Conservation (phyloP, 1,140 invertebrate species). For the Mya arenaria region DNA sequence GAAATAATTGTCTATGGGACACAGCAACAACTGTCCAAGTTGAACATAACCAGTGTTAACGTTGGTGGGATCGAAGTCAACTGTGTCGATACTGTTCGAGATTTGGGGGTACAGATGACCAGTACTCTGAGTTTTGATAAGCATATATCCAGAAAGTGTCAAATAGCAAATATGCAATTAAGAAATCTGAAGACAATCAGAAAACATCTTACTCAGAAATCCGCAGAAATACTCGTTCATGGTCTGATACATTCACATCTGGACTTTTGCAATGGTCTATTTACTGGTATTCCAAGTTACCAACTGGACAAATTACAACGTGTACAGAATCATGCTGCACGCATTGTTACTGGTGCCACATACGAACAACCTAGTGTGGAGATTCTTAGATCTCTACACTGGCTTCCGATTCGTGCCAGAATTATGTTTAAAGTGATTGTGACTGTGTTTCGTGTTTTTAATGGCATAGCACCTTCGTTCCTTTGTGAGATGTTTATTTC, state of each 20-base stretch:
- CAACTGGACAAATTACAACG: not conserved
- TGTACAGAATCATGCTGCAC: constrained; percentile 7
- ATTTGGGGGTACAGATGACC: constrained; percentile 8
- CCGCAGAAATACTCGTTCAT: not conserved
- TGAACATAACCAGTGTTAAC: not conserved
- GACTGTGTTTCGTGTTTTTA: no score
- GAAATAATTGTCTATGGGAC: not conserved
- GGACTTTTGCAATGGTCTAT: not conserved
- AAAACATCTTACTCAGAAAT: not conserved
- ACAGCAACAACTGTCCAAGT: not conserved
- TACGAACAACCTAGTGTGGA: not conserved
- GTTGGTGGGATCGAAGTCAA: not conserved
- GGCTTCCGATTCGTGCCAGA: not conserved
- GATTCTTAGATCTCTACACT: not conserved
- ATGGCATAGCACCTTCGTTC: no score
- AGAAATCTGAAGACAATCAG: constrained; percentile 1
- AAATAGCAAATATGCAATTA: not conserved
- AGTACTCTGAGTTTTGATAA: constrained; percentile 3
- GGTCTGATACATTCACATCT: not conserved
- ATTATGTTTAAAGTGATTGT: not conserved
- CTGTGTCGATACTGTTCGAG: not conserved
- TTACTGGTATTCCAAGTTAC: constrained; percentile 1
- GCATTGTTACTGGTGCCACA: not conserved
- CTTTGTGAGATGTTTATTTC: no score
- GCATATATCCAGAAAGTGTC: constrained; percentile 5